phyloP scores from a whole-genome alignment of 2,113 vertebrate genomes.

The Bucco capensis region DNA sequence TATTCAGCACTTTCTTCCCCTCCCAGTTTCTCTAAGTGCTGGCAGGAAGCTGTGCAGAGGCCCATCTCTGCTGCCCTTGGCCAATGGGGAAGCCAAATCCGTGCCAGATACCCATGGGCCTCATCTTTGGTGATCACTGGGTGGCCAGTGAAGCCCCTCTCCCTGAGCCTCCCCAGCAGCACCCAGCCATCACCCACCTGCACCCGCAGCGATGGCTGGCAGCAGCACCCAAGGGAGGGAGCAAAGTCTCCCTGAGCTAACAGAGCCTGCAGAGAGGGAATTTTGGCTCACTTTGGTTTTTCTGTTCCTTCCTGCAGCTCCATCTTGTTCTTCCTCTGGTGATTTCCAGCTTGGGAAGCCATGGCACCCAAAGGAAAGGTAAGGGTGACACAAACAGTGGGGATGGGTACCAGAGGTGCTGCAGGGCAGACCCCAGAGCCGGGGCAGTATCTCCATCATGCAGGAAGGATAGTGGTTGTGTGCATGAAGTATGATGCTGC shows the following conservation, averaged over 20 bases:
- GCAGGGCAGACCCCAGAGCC: background rate
- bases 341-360: background rate
- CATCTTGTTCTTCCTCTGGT: background rate
- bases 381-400: background rate
- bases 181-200: accelerated
- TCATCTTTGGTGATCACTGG: background rate
- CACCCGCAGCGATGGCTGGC: background rate
- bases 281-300: background rate
- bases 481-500: background rate
- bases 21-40: background rate
- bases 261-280: background rate
- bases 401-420: background rate
- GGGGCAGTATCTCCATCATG: background rate
- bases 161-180: background rate
- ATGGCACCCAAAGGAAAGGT: constrained; percentile 69
- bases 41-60: background rate
- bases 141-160: background rate
- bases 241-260: background rate
- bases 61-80: accelerated
- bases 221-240: background rate
- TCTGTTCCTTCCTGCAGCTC: constrained; percentile 5
- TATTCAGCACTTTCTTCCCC: background rate
- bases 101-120: background rate
- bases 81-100: accelerated
- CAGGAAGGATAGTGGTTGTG: background rate